Percentiles rank a stretch among this genome's conserved stretches.
Conservation (phyloP, 2,797 vertebrate genomes). For the Spinus pinus region DNA sequence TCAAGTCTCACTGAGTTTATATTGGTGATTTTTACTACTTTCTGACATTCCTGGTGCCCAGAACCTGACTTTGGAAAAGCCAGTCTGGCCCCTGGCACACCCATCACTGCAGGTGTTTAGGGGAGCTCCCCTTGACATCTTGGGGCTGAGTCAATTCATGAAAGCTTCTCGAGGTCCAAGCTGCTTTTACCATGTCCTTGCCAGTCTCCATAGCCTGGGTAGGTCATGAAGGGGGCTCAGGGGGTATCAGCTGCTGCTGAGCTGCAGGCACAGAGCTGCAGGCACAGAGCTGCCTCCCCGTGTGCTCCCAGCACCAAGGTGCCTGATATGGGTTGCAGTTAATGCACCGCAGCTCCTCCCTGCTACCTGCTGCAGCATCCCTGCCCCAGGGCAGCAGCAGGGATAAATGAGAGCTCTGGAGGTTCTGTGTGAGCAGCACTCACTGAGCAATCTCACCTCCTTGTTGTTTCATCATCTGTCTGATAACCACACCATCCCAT, state of each 20-base stretch:
- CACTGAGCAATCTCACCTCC: neutral
- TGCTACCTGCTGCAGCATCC: neutral
- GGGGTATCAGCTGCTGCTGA: constrained; percentile 66
- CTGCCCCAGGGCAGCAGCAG: neutral
- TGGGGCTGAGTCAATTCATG: neutral
- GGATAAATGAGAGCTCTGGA: neutral
- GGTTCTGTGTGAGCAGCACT: neutral
- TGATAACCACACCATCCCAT: neutral
- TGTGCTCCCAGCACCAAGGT: neutral
- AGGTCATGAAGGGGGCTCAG: constrained; percentile 33
- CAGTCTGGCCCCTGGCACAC: constrained; percentile 38
- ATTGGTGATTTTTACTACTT: neutral
- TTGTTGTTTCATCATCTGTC: neutral
- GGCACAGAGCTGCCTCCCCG: neutral
- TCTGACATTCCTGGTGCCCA: neutral
- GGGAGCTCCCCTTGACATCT: neutral
- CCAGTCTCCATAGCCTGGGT: constrained; percentile 39
- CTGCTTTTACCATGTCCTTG: constrained; percentile 34
- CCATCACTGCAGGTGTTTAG: neutral
- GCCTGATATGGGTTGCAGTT: neutral
- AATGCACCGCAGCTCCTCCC: neutral
- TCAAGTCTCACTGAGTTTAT: neutral
- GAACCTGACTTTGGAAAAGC: neutral
- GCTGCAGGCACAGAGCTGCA: neutral
- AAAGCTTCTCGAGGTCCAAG: constrained; percentile 43